These are phyloP conservation scores for Drosophila peninsularis DNA, from an alignment of 2,888 invertebrate species.

Conservation along the genomic window DNA sequence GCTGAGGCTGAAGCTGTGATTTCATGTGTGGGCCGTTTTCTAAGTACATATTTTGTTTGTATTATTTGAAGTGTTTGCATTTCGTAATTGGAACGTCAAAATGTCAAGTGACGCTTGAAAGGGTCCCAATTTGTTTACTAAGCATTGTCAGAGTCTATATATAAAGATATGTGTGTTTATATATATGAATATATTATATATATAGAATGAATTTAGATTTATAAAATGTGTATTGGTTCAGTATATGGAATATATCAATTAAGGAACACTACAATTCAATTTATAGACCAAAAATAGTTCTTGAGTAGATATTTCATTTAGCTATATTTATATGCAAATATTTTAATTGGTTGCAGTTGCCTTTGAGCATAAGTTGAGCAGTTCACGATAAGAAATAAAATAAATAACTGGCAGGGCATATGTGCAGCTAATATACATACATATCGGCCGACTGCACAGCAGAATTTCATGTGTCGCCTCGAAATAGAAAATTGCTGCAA, in stretches of 20 bases:
- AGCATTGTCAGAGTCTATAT: conserved; percentile 34
- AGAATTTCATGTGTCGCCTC: conserved; percentile 29
- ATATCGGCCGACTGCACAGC: neutral
- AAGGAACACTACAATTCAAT: neutral
- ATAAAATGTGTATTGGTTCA: neutral
- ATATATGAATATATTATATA: neutral
- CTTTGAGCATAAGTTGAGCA: neutral
- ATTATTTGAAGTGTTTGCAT: conserved; percentile 72
- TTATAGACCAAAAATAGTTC: neutral
- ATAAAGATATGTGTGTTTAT: neutral
- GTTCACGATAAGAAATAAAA: conserved; percentile 2
- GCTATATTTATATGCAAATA: conserved; percentile 7
- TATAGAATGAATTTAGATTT: neutral
- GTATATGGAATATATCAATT: neutral
- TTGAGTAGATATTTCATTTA: neutral
- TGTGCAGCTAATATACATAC: conserved; percentile 4
- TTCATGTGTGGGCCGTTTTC: conserved; percentile 58
- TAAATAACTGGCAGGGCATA: neutral
- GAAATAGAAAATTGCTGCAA: conserved; percentile 12
- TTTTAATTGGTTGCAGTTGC: conserved; percentile 4
- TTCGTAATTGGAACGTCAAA: conserved; percentile 79
- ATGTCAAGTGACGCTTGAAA: conserved; percentile 66
- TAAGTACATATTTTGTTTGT: conserved; percentile 63
- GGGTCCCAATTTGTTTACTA: conserved; percentile 49
- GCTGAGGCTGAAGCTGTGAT: conserved; percentile 8